phyloP scores from a whole-genome alignment of 2,888 invertebrate genomes.

The Acheta domesticus region DNA sequence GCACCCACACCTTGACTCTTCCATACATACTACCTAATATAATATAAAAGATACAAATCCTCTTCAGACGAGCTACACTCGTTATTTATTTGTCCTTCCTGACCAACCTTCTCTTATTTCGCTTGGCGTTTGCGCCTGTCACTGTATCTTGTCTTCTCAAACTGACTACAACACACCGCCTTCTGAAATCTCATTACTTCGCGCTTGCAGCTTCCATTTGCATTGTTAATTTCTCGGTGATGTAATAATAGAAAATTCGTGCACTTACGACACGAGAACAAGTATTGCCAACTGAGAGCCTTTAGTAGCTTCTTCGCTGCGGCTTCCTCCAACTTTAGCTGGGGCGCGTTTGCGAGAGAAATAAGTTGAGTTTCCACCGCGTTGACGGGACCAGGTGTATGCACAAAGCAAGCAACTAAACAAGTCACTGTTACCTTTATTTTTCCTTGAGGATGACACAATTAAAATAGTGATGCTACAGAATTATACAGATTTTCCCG shows the following conservation, averaged over 20 bases:
- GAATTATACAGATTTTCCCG: too few species aligned
- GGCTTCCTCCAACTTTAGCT: background rate
- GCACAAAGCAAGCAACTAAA: background rate
- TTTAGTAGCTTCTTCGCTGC: background rate
- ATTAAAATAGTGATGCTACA: background rate
- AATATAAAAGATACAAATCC: too few species aligned
- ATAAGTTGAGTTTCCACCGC: too few species aligned
- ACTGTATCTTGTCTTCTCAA: background rate
- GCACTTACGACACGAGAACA: background rate
- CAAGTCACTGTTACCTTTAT: background rate
- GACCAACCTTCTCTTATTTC: too few species aligned
- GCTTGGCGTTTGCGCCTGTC: too few species aligned
- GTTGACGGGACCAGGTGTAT: too few species aligned
- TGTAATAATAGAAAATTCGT: background rate
- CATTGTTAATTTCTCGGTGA: background rate
- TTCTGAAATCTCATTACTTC: constrained; percentile 3
- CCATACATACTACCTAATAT: too few species aligned
- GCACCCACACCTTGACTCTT: too few species aligned
- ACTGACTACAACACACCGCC: background rate
- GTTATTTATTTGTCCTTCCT: too few species aligned
- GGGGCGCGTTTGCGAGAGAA: too few species aligned
- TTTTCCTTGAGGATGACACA: background rate
- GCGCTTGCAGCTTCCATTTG: background rate
- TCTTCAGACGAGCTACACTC: too few species aligned
- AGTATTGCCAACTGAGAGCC: background rate